These are phyloP conservation scores for Drosophila neocordata DNA, from an alignment of 1,140 invertebrate species.

Conservation along the genomic window DNA sequence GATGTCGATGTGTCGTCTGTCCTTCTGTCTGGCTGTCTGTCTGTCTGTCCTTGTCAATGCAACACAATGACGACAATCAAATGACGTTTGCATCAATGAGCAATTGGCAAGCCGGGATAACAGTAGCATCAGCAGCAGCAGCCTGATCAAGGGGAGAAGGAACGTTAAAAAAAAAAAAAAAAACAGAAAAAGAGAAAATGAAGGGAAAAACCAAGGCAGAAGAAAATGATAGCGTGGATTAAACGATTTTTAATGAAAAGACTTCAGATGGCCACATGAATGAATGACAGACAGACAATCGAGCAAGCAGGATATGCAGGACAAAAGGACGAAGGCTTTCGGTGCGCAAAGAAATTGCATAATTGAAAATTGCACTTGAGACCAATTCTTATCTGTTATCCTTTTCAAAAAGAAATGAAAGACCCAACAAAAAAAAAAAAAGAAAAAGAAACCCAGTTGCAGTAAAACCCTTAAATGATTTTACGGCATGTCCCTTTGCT, in stretches of 20 bases:
- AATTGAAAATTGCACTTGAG: slow-evolving; percentile 80
- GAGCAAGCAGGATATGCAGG: slow-evolving; percentile 14
- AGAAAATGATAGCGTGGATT: slow-evolving; percentile 77
- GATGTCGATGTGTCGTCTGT: slow-evolving; percentile 25
- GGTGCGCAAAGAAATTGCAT: slow-evolving; percentile 70
- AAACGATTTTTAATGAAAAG: slow-evolving; percentile 82
- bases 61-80: slow-evolving; percentile 80
- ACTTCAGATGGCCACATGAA: slow-evolving; percentile 59
- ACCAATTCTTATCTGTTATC: slow-evolving; percentile 31
- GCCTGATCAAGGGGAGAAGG: not conserved
- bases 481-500: not conserved
- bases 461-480: slow-evolving; percentile 1
- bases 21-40: too few relatives aligned
- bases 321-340: slow-evolving; percentile 22
- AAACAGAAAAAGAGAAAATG: not conserved
- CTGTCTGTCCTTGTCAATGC: slow-evolving; percentile 63
- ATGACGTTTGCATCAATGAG: slow-evolving; percentile 81
- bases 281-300: slow-evolving; percentile 42
- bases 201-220: slow-evolving; percentile 31
- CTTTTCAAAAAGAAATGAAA: slow-evolving; percentile 7
- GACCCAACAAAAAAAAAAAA: not conserved
- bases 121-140: not conserved
- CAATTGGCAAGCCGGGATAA: slow-evolving; percentile 68
- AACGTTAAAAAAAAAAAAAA: slow-evolving; percentile 6
- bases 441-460: not conserved